A percentile compares a stretch with the other conserved stretches of the same genome.
Conservation (phyloP, 2,113 vertebrate genomes). For the Caranx ignobilis region DNA sequence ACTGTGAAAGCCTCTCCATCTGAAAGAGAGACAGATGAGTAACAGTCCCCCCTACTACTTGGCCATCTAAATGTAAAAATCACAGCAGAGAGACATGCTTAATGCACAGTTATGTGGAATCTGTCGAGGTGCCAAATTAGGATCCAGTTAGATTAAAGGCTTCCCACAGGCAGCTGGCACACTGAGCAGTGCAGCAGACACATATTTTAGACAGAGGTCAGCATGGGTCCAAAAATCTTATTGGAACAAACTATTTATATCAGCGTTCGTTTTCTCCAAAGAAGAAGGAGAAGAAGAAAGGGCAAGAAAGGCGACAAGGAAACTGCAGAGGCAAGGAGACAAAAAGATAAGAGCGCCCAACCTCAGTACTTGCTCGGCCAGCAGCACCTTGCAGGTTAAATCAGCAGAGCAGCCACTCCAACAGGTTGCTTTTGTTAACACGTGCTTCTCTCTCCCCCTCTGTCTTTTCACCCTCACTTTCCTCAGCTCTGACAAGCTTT, state of each 20-base stretch:
- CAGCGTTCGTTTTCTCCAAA: background rate
- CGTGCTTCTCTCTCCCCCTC: slow-evolving; percentile 44
- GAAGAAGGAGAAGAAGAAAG: background rate
- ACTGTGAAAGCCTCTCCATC: background rate
- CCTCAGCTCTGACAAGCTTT: slow-evolving; percentile 70
- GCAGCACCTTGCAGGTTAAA: slow-evolving; percentile 44
- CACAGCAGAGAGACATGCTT: background rate
- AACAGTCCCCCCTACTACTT: background rate
- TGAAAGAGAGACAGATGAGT: background rate
- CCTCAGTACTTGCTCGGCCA: slow-evolving; percentile 14
- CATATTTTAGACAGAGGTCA: slow-evolving; percentile 1
- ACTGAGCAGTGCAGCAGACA: background rate
- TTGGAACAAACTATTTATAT: background rate
- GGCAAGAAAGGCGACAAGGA: background rate
- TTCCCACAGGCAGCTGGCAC: slow-evolving; percentile 11
- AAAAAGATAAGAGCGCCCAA: background rate
- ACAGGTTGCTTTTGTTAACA: slow-evolving; percentile 63
- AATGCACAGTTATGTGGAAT: slow-evolving; percentile 10
- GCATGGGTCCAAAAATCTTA: slow-evolving; percentile 1
- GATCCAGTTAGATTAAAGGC: slow-evolving; percentile 23
- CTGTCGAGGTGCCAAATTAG: slow-evolving; percentile 20
- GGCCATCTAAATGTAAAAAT: background rate
- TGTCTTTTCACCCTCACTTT: slow-evolving; percentile 56
- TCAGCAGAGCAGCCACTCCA: slow-evolving; percentile 23
- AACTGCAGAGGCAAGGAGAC: background rate